Base-by-base conservation (phyloP, 2,888 invertebrate genomes). In the Cyrtodaria siliqua region DNA sequence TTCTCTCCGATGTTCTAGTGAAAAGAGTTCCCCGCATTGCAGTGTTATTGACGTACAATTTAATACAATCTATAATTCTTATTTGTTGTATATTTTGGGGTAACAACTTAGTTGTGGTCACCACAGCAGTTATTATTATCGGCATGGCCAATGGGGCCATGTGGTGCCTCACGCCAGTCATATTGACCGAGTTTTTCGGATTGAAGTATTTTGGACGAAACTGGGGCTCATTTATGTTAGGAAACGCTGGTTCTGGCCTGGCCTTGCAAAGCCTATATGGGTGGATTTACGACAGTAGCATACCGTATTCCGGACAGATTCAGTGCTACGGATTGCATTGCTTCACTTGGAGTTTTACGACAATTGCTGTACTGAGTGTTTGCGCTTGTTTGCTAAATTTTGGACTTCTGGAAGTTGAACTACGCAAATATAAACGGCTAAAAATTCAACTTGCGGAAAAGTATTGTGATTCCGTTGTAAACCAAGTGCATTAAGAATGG, bases 101-200 rank as follows among this genome's bases (percentile, higher is more conserved):
- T 12, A 77, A 85, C 74, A 74, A 70, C 24, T 68, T 83, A 33
- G 42, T 62, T 20, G 52, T 86, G 3, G 56, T 86, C 8, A 52
- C 83, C 14, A 62, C 82, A 8, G 66, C 79, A 3, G 64, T 80
- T 9, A 42, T 85, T 2, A 66, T 79, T 4, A 64, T 84, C 2
- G 86, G 87, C 12, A 82, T 87, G 24, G 75, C 85, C 9, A 85
- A 86, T 59, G 87, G 86, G 40, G 83, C 87, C 6, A 78, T 84
- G 18, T 87, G 85, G 85, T 84, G 85, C 38, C 60, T 87, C 24
- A 86, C 87, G 1, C 87, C 87, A 0, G 84, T 85, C 16, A 85
- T 87, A 70, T 77, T 84, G n/a, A 84, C 84, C 40, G 87, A 87
- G 61, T 80, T 82, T 60, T 87, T 84, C 26, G 87, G 87, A 2